Conservation (phyloP, 1,140 invertebrate genomes). For the Musca vetustissima region DNA sequence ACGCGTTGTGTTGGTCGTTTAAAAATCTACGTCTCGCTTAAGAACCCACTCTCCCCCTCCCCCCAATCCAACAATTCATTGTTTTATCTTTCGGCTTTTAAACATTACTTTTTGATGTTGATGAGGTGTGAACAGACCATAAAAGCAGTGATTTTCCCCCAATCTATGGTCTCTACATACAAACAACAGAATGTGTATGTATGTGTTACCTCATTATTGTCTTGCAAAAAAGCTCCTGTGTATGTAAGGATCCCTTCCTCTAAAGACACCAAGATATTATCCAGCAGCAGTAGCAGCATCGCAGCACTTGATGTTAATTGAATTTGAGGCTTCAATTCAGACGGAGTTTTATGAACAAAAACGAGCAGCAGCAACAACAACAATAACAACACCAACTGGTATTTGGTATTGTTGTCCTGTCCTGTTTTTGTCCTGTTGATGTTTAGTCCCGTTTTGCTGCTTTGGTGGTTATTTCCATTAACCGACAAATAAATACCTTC, state of each 20-base stretch:
- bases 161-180: not conserved
- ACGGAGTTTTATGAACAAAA: slow-evolving; percentile 19
- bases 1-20: no score
- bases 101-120: not conserved
- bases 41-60: no score
- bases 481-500: not conserved
- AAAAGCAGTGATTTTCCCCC: slow-evolving; percentile 15
- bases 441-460: not conserved
- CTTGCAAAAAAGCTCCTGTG: no score
- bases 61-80: no score
- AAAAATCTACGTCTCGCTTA: no score
- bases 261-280: not conserved
- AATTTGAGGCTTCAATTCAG: slow-evolving; percentile 25
- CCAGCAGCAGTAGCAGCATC: not conserved
- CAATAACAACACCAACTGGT: not conserved
- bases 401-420: no score
- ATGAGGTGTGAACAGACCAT: slow-evolving; percentile 29
- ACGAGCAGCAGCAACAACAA: not conserved
- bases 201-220: not conserved
- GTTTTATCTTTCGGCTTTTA: not conserved
- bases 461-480: not conserved
- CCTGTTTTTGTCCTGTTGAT: not conserved
- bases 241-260: no score
- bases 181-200: not conserved
- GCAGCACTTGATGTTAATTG: slow-evolving; percentile 31